These are phyloP conservation scores for Anabacerthia variegaticeps DNA, from an alignment of 2,797 vertebrate species.

Conservation along the genomic window DNA sequence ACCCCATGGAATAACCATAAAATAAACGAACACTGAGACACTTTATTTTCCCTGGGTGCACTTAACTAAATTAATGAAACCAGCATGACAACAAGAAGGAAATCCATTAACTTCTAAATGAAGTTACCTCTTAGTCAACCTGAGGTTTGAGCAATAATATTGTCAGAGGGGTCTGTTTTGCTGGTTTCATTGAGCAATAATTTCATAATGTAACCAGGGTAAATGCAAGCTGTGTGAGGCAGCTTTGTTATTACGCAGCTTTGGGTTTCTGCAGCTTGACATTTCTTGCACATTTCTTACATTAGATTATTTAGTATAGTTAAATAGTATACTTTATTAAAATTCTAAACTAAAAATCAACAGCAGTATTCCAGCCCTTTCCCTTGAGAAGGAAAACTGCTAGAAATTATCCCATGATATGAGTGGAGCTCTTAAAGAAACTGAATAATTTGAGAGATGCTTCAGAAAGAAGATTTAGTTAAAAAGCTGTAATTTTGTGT, in stretches of 20 bases:
- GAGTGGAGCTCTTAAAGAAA: neutral
- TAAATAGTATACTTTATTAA: neutral
- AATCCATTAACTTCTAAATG: constrained; percentile 59
- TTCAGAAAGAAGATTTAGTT: neutral
- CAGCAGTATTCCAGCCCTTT: neutral
- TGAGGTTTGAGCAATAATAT: constrained; percentile 9
- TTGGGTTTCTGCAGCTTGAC: neutral
- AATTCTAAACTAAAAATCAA: neutral
- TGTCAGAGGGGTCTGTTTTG: constrained; percentile 24
- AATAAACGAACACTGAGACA: constrained; percentile 17
- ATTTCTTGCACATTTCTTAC: neutral
- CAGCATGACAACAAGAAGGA: constrained; percentile 35
- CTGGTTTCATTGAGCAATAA: constrained; percentile 12
- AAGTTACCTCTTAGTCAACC: constrained; percentile 36
- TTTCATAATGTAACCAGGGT: neutral
- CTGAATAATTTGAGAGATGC: neutral
- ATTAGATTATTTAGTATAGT: neutral
- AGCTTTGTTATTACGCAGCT: neutral
- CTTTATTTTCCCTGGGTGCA: constrained; percentile 33
- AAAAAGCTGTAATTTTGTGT: neutral
- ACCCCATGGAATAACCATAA: neutral
- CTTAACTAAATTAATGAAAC: constrained; percentile 70
- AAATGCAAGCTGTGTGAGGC: neutral
- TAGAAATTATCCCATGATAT: neutral
- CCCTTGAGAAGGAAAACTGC: neutral